Conservation (phyloP, 2,113 vertebrate genomes). For the Euleptes europaea region DNA sequence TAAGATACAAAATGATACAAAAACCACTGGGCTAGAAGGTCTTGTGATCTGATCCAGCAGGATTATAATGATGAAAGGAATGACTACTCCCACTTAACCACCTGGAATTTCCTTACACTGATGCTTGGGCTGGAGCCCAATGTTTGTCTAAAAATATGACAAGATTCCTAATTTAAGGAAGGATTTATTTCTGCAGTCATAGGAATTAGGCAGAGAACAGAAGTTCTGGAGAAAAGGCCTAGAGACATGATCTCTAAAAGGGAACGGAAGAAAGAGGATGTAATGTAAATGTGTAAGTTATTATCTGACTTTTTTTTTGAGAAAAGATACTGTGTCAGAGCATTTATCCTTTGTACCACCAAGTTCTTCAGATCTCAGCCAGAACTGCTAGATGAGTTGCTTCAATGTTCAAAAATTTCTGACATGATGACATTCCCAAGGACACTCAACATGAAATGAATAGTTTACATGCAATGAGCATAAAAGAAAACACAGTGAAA, state of each 20-base stretch:
- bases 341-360: background rate
- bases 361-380: background rate
- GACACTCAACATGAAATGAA: background rate
- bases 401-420: background rate
- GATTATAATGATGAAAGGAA: background rate
- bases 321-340: background rate
- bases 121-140: background rate
- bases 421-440: background rate
- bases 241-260: background rate
- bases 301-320: constrained; percentile 1
- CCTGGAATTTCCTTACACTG: too few species aligned
- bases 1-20: too few species aligned
- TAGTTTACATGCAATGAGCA: background rate
- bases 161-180: background rate
- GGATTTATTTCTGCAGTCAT: too few species aligned
- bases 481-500: background rate
- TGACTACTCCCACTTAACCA: too few species aligned
- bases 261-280: background rate
- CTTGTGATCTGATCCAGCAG: too few species aligned
- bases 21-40: too few species aligned
- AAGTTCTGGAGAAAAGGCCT: constrained; percentile 11
- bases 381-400: constrained; percentile 5
- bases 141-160: background rate
- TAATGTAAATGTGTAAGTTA: background rate
- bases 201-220: background rate